Evolutionary conservation across 2,888 invertebrate genomes (phyloP), one percentile per base, ranked within the genome.

Genomic region (Seira sanloemensis): DNA sequence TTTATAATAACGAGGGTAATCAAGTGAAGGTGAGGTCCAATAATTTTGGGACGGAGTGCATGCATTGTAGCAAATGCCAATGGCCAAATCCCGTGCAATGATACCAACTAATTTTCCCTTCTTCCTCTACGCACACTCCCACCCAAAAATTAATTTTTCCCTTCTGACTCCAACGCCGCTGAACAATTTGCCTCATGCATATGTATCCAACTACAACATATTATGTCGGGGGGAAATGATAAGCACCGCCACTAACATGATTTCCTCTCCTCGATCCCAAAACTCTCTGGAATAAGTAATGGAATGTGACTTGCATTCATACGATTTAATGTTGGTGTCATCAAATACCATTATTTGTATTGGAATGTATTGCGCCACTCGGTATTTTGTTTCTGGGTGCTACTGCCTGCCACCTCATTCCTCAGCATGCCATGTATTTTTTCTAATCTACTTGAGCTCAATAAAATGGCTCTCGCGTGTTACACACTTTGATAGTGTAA

Each of bases 251-350:
- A 24, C 9, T 4, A 67, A 67, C 25, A 26, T 26, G 26, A 77
- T 54, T 19, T 62, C 21, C 23, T 21, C 1, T 62, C n/a, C 21
- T 62, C 62, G 21, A 62, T 62, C 4, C 23, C 2, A 58, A 23
- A 50, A 50, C 68, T 73, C 26, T 58, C n/a, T 62, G 62, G 16
- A 50, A 77, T 77, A 77, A 50, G 58, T 68, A 77, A 77, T 77
- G 68, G 68, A 68, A 68, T 76, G 76, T 54, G 19, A 26, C 46
- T 54, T 16, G 76, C 12, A 66, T 21, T 7, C 18, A 62, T 24
- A 65, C 16, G 66, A 76, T 76, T 27, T 67, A 67, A 54, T 58
- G 23, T 54, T 21, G 26, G 26, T 77, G 77, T 68, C 68, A 77
- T 77, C 67, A 19, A 76, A 76, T 50, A 50, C 62, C 37, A 37